Conservation (phyloP, 2,113 vertebrate genomes). For the Erpornis zantholeuca region DNA sequence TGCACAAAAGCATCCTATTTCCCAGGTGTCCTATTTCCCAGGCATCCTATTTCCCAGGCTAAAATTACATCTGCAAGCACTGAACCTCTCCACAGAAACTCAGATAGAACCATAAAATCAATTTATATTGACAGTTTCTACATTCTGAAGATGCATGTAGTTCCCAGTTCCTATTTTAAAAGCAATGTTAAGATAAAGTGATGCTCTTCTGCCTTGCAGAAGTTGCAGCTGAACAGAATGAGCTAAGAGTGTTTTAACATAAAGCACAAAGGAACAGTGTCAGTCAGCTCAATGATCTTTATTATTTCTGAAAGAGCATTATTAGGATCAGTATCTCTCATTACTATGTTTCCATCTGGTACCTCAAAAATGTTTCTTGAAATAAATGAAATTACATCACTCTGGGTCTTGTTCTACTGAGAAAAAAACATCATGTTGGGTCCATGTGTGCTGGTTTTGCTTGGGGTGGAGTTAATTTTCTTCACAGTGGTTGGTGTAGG, state of each 20-base stretch:
- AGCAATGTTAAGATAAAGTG: not conserved
- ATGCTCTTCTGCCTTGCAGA: not conserved
- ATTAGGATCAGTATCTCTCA: not conserved
- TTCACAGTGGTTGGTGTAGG: not conserved
- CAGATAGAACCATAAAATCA: not conserved
- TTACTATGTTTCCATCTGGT: not conserved
- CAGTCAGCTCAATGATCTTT: not conserved
- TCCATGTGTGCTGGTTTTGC: not conserved
- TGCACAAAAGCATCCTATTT: not conserved
- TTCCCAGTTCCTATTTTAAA: conserved; percentile 12
- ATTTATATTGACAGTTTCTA: conserved; percentile 2
- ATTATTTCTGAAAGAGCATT: not conserved
- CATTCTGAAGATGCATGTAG: not conserved
- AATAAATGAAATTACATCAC: not conserved
- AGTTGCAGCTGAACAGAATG: not conserved
- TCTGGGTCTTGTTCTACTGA: not conserved
- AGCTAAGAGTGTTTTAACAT: not conserved
- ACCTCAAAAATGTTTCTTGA: not conserved
- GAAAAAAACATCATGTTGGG: not conserved
- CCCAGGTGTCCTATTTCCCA: not conserved
- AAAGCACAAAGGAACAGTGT: not conserved
- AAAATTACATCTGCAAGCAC: not conserved
- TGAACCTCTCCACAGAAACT: not conserved
- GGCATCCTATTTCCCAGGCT: not conserved
- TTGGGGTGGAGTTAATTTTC: not conserved